Percentiles rank a stretch among this genome's conserved stretches.
Conservation (phyloP, 2,888 invertebrate species). For the Reticulitermes lucifugus region DNA sequence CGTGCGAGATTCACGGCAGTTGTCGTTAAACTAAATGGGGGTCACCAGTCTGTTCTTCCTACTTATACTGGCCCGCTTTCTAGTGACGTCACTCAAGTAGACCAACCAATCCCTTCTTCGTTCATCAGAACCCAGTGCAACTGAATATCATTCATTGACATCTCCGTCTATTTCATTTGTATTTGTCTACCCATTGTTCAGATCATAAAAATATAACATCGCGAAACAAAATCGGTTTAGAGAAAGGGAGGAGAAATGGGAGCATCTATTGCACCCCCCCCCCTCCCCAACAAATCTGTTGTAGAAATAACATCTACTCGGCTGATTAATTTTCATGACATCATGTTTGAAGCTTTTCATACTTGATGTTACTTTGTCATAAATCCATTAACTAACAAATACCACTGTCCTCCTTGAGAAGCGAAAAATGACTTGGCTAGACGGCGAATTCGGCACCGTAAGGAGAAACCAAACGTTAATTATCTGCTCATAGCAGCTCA, state of each 20-base stretch:
- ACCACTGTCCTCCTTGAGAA: too few species aligned
- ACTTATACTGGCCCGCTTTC: conserved; percentile 51
- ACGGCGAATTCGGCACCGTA: too few species aligned
- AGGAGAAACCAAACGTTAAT: too few species aligned
- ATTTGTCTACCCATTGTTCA: neutral
- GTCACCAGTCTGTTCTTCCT: conserved; percentile 43
- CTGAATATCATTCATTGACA: too few species aligned
- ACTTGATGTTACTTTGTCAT: too few species aligned
- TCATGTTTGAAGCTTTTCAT: too few species aligned
- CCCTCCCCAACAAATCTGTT: too few species aligned
- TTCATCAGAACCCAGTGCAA: neutral
- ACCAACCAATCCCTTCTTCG: conserved; percentile 42
- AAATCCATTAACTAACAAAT: too few species aligned
- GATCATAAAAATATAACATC: neutral
- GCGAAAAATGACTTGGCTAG: too few species aligned
- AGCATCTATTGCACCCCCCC: neutral
- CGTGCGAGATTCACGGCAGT: neutral
- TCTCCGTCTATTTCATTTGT: neutral
- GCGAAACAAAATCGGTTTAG: neutral
- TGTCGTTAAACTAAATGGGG: conserved; percentile 48
- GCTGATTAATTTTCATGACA: neutral
- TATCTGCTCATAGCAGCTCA: too few species aligned
- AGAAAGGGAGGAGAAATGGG: neutral
- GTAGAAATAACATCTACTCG: neutral
- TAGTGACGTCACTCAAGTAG: conserved; percentile 44